phyloP scores from a whole-genome alignment of 2,113 vertebrate genomes.

The Daboia siamensis region DNA sequence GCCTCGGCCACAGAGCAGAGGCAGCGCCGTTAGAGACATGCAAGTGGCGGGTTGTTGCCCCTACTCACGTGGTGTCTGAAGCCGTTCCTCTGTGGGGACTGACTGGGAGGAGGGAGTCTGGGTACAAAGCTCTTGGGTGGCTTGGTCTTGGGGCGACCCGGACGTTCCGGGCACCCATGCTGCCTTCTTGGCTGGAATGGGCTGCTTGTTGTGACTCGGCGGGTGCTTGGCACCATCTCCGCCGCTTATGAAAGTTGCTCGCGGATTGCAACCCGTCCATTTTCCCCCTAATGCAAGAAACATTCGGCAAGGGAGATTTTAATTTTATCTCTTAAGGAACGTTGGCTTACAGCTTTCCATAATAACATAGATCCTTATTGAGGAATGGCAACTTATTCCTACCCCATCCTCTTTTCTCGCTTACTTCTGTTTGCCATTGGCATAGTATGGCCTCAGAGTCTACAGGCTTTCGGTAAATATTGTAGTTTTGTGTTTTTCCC shows the following conservation, averaged over 20 bases:
- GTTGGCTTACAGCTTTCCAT: neutral
- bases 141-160: neutral
- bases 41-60: neutral
- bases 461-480: neutral
- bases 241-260: neutral
- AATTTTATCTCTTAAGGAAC: neutral
- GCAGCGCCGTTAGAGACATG: neutral
- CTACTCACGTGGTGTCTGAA: neutral
- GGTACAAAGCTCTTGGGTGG: neutral
- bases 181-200: neutral
- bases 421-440: neutral
- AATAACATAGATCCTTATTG: neutral
- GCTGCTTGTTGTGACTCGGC: neutral
- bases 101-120: neutral
- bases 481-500: neutral
- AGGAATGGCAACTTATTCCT: neutral
- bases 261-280: neutral
- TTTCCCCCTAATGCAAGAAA: neutral
- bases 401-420: neutral
- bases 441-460: neutral
- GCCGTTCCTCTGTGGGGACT: neutral
- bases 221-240: neutral
- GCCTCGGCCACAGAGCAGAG: neutral
- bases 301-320: neutral
- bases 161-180: neutral